Evolutionary conservation across 1,140 invertebrate species (phyloP), one percentile per base, ranked within the genome.

Genomic region (Drosophila yakuba): DNA sequence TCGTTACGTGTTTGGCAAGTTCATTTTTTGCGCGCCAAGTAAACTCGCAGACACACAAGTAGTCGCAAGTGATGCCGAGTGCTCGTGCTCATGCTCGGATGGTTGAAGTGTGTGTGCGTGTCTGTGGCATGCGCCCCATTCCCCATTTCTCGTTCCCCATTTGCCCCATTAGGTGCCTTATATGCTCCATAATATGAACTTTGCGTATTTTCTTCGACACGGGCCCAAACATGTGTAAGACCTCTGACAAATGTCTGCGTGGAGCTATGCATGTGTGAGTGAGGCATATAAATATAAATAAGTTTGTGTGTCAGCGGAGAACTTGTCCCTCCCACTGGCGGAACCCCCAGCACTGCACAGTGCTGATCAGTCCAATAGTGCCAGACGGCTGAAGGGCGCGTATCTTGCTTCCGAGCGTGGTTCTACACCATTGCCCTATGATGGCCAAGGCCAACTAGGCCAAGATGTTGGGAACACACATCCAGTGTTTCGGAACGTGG

Each of bases 1-100:
- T 88, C 83, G 84, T 88, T 88, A 89, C 83, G 79, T 83, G 83
- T 88, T 89, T 88, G 83, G 80, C 85, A 89, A 88, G 83, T 88
- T 88, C 83, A 88, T 88, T 89, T 88, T 80, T 80, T 84, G 84
- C 76, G 71, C 60, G 77, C 62, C 79, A 81, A 86, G 78, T 71
- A 81, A 78, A 78, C 82, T 78, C 76, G 63, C 32, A 47, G 15
- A 25, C 17, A 44, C 28, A 52, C n/a, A 68, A 74, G 76, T 78
- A 68, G 77, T 80, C 66, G 60, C 80, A 80, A 83, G 76, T 80
- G 77, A 74, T 67, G 63, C 76, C 63, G 69, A 74, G 64, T 78
- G 75, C 44, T 47, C 48, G 55, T 44, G 55, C 44, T 47, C 48
- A 50, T 44, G 55, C 20, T 20, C 20, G 41, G 58, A 50, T 36